Evolutionary conservation across 2,888 invertebrate species (phyloP).

Genomic region (Panopea generosa): DNA sequence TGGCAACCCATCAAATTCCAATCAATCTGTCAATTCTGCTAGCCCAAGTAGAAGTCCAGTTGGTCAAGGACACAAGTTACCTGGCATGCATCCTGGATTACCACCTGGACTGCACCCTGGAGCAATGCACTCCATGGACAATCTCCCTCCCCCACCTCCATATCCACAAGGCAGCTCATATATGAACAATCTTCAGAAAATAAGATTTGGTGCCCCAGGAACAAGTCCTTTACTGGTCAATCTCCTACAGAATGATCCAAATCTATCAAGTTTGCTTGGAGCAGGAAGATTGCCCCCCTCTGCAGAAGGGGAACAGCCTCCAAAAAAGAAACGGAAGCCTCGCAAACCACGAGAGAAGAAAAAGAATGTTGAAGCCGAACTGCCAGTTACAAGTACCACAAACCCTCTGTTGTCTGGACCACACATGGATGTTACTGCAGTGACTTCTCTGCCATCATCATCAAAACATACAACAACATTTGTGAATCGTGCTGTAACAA

Average conservation of each 20-base stretch:
- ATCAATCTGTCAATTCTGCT: conserved; percentile 44
- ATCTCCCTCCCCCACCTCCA: conserved; percentile 79
- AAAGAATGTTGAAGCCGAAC: conserved; percentile 57
- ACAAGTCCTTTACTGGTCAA: conserved; percentile 95
- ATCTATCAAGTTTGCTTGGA: conserved; percentile 66
- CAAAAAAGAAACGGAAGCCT: conserved; percentile 73
- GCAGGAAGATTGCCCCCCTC: conserved; percentile 72
- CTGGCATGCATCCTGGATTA: conserved; percentile 56
- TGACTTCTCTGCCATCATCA: conserved; percentile 22
- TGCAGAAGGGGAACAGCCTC: conserved; percentile 63
- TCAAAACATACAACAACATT: conserved; percentile 20
- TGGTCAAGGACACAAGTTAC: conserved; percentile 54
- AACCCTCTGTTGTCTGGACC: conserved; percentile 56
- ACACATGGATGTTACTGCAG: conserved; percentile 22
- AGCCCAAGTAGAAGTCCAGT: conserved; percentile 63
- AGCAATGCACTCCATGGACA: conserved; percentile 43
- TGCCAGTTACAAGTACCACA: conserved; percentile 58
- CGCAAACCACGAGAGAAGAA: conserved; percentile 73
- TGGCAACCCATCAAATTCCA: conserved; percentile 64
- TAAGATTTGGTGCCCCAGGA: conserved; percentile 86
- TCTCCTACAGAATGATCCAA: conserved; percentile 93
- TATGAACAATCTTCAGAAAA: conserved; percentile 76
- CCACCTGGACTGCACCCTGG: conserved; percentile 51
- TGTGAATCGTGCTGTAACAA: conserved; percentile 35
- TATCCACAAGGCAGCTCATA: conserved; percentile 71